Conservation (phyloP, 2,888 invertebrate species). For the Epinotia demarniana region DNA sequence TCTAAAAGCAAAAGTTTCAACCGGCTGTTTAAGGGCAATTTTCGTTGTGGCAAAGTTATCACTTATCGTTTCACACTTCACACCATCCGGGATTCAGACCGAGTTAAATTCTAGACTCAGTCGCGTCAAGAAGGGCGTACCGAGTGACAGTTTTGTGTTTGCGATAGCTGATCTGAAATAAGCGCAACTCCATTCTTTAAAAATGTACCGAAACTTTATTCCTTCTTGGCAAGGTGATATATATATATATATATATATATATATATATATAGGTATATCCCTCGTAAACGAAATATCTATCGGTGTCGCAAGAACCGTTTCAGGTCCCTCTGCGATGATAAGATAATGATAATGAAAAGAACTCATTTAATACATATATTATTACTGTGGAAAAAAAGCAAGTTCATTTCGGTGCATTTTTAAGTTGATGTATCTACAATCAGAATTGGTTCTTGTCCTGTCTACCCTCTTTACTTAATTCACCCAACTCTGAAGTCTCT, state of each 20-base stretch:
- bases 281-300: slow-evolving; percentile 11
- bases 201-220: background rate
- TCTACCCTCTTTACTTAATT: slow-evolving; percentile 30
- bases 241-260: no score
- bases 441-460: slow-evolving; percentile 16
- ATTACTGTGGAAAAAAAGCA: slow-evolving; percentile 19
- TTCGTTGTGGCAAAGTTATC: background rate
- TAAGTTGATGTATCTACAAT: background rate
- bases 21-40: slow-evolving; percentile 4
- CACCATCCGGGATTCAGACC: background rate
- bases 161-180: no score
- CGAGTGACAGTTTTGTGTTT: background rate
- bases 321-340: background rate
- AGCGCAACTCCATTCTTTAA: background rate
- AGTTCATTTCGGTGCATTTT: background rate
- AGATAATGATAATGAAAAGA: background rate
- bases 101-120: slow-evolving; percentile 19
- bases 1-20: slow-evolving; percentile 34
- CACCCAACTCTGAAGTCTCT: slow-evolving; percentile 28
- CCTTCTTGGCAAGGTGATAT: background rate
- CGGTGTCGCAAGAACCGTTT: background rate
- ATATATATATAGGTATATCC: no score
- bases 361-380: background rate
- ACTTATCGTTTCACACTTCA: background rate
- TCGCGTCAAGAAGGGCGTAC: background rate